Conservation (phyloP, 2,888 invertebrate species). For the Caenorhabditis japonica region DNA sequence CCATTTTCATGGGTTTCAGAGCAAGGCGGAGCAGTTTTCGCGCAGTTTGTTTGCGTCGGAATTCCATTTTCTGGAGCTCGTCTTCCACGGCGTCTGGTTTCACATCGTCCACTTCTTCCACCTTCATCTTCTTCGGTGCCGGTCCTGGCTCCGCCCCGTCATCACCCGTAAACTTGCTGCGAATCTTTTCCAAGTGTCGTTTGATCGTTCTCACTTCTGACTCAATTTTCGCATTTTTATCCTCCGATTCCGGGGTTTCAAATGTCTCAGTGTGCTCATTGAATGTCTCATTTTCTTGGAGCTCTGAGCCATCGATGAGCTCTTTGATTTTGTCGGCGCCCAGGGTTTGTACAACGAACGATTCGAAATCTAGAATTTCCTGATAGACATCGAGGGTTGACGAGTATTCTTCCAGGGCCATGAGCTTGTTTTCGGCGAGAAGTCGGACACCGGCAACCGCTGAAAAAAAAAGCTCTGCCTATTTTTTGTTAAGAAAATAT, state of each 20-base stretch:
- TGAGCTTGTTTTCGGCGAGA: not conserved
- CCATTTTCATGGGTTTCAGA: conserved; percentile 10
- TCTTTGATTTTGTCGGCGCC: not conserved
- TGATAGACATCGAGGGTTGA: no score
- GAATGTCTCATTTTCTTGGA: no score
- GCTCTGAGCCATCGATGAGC: not conserved
- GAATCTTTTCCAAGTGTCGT: not conserved
- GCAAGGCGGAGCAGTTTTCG: conserved; percentile 1
- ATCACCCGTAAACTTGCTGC: not conserved
- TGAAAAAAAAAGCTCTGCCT: not conserved
- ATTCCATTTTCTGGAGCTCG: no score
- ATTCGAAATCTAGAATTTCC: not conserved
- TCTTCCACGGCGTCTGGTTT: conserved; percentile 4
- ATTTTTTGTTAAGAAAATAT: not conserved
- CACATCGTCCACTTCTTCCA: not conserved
- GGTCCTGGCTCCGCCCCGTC: not conserved
- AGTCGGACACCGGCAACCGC: not conserved
- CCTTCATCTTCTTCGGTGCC: not conserved
- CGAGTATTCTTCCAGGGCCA: not conserved
- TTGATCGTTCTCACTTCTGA: not conserved
- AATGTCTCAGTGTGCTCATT: no score
- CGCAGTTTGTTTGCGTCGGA: not conserved
- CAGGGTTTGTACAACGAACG: not conserved
- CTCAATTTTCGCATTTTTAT: not conserved
- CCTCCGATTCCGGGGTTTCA: not conserved